Base-by-base conservation (phyloP, 2,888 invertebrate species). In the Epinotia demarniana region DNA sequence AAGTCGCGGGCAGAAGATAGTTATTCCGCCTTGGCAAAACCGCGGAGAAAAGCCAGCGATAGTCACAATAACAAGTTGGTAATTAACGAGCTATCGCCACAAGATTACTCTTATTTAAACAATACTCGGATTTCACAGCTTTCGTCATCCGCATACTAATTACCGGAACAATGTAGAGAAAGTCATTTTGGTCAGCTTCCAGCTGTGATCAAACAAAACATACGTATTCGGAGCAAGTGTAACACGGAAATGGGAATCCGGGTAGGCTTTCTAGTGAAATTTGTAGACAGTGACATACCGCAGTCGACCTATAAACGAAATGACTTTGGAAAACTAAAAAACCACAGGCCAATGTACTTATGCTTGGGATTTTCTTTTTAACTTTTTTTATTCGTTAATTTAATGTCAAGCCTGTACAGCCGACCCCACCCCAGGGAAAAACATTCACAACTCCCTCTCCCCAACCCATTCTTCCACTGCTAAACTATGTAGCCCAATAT, bases 141-240 rank as follows among this genome's bases (percentile, higher is more conserved):
- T 75, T 75, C 75, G 23, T 66, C 66, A 67, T 75, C 71, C 71
- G 67, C 66, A 72, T 75, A 60, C 62, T 75, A 75, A 75, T 75
- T 75, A 75, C 33, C 33, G 3, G 67, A 61, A 75, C 71, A 75
- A 75, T 75, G 61, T 9, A 72, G 75, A 67, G 75, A 75, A 75
- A 75, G 75, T 75, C 57, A 75, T 75, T 75, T 75, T 75, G 75
- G 75, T 72, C 75, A 72, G 71, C 58, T 66, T 71, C 75, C 75
- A 67, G 67, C 61, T 75, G 75, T 62, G 60, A 57, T 72, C 71
- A 75, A 66, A 72, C 67, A 60, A 60, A 67, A 58, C 43, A 70
- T 43, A 63, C 19, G 57, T 53, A 71, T 66, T 66, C 70, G 43
- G 70, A 46, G 6, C 58, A 55, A 60, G 72, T 66, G 33, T 49